These are phyloP conservation scores for Passerculus sandwichensis DNA, from an alignment of 2,797 vertebrate species.

Conservation along the genomic window DNA sequence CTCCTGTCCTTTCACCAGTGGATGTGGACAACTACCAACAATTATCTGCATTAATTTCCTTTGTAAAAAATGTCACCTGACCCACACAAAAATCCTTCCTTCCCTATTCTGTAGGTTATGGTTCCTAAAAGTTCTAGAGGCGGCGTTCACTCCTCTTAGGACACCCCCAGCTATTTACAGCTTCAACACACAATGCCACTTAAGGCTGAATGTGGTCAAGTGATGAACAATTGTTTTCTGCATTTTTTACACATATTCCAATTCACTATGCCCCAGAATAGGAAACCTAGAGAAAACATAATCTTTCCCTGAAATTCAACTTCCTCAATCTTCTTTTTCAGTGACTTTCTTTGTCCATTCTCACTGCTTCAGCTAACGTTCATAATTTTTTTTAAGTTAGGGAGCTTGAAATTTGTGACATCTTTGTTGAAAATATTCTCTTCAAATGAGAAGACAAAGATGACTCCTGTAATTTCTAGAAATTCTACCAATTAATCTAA, in stretches of 20 bases:
- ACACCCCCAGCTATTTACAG: neutral
- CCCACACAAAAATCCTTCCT: neutral
- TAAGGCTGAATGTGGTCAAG: fast-evolving
- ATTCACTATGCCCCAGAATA: neutral
- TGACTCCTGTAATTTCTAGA: neutral
- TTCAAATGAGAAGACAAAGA: neutral
- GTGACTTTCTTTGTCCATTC: neutral
- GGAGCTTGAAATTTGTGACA: neutral
- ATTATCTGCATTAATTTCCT: neutral
- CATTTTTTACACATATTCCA: neutral
- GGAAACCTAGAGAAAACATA: neutral
- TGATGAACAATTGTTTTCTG: neutral
- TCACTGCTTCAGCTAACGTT: neutral
- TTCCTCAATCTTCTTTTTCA: neutral
- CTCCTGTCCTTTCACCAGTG: neutral
- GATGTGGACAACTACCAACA: neutral
- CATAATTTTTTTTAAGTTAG: neutral
- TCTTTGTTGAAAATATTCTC: neutral
- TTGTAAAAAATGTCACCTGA: neutral
- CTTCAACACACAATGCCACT: neutral
- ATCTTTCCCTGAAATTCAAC: neutral
- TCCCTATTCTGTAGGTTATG: neutral
- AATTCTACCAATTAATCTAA: neutral
- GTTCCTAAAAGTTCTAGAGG: neutral
- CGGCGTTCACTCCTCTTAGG: neutral